Conservation (phyloP, 1,140 invertebrate genomes). For the Heliothis subflexa region DNA sequence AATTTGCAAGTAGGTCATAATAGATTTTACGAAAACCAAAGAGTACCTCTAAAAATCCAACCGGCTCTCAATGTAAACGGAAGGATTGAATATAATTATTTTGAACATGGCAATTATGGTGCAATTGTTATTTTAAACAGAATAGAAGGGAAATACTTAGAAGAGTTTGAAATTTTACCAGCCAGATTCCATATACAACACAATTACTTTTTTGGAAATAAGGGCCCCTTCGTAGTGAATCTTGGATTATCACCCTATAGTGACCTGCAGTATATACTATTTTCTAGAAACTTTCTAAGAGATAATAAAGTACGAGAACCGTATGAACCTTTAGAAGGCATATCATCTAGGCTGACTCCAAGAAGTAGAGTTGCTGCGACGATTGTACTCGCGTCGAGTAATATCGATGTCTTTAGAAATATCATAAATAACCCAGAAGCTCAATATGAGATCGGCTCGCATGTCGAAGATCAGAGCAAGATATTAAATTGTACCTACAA, state of each 20-base stretch:
- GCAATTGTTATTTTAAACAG: conserved; percentile 95
- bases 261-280: conserved; percentile 91
- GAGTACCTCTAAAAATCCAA: conserved; percentile 92
- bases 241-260: conserved; percentile 95
- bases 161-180: conserved; percentile 89
- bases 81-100: conserved; percentile 95
- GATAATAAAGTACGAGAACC: conserved; percentile 96
- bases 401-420: conserved; percentile 96
- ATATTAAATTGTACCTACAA: conserved; percentile 97
- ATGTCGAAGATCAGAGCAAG: conserved; percentile 97
- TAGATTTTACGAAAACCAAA: conserved; percentile 91
- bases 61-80: conserved; percentile 94
- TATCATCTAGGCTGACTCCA: conserved; percentile 91
- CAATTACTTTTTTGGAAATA: conserved; percentile 96
- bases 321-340: conserved; percentile 89
- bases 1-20: conserved; percentile 95
- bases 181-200: conserved; percentile 92
- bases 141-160: conserved; percentile 90
- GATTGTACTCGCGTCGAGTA: conserved; percentile 95
- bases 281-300: conserved; percentile 95
- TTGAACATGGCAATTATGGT: conserved; percentile 93
- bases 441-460: conserved; percentile 97
- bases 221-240: conserved; percentile 94
- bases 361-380: conserved; percentile 95
- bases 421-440: conserved; percentile 96